phyloP scores from a whole-genome alignment of 2,113 vertebrate species.

The Melospiza melodia region DNA sequence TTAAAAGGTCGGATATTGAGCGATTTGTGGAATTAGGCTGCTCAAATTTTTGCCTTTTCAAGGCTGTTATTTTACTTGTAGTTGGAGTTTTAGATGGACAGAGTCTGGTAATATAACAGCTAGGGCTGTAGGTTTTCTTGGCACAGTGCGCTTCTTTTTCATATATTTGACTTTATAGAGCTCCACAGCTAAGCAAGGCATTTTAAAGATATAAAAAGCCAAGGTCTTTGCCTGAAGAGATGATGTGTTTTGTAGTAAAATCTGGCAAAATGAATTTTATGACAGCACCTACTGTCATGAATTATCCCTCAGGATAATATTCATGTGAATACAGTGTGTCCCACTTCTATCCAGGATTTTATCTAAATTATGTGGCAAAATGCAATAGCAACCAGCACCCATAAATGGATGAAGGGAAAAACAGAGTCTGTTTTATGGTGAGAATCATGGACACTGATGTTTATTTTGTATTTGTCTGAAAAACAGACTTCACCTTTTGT shows the following conservation, averaged over 20 bases:
- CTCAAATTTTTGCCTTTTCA: neutral
- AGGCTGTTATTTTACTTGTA: neutral
- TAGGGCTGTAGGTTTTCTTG: neutral
- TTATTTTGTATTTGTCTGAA: neutral
- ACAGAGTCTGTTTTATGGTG: neutral
- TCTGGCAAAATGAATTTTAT: neutral
- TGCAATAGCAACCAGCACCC: rapidly evolving
- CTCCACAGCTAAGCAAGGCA: neutral
- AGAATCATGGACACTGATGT: neutral
- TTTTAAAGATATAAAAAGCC: neutral
- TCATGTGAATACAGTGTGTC: neutral
- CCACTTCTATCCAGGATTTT: neutral
- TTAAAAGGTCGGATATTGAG: neutral
- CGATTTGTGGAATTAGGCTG: neutral
- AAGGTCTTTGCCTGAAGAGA: neutral
- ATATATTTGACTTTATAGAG: neutral
- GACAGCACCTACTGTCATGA: neutral
- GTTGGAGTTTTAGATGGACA: neutral
- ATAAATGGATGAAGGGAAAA: neutral
- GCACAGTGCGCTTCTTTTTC: neutral
- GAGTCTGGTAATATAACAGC: neutral
- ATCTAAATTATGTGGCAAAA: neutral
- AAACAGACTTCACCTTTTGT: neutral
- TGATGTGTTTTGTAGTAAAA: neutral
- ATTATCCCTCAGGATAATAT: neutral